Evolutionary conservation across 2,888 invertebrate species (phyloP), one percentile per base, ranked within the genome.

Genomic region (Hetaerina titia): DNA sequence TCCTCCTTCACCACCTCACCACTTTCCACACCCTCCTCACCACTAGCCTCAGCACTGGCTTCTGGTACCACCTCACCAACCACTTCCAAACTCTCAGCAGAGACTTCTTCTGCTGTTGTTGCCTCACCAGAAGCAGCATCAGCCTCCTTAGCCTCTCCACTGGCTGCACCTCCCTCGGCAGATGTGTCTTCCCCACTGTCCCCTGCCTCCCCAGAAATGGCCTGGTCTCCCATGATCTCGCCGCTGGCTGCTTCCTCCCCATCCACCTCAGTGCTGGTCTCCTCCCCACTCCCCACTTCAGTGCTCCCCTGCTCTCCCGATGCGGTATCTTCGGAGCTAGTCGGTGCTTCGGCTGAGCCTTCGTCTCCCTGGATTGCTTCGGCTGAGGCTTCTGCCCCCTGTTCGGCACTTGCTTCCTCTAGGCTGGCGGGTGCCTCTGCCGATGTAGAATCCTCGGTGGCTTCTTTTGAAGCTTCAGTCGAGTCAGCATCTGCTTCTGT

Each of bases 51-150:
- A 81, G 81, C 81, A 81, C 81, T 81, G 81, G 57, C 31, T 57
- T 64, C 89, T 89, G 89, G 22, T 89, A n/a, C 89, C 45, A 69
- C 94, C 45, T 94, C 81, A n/a, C 69, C 69, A 56, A 60, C 95
- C n/a, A 25, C 87, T 81, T 95, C 95, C 56, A 89, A 9, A 90
- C 97, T 96, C 95, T 97, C 96, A 95, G 97, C 97, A 57, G 97
- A 97, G 96, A 97, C 97, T 95, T 97, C 97, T 95, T 97, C 97
- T 96, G 97, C 97, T 96, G 97, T 97, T 95, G 97, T 96, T 92
- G 97, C 97, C 95, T 97, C 97, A 89, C 96, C 96, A 95, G 95
- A 95, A 95, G 95, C 95, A 95, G 95, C 89, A 81, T 95, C 94
- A 57, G 94, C 92, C 94, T 58, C 95, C 95, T 58, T 45, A 56